phyloP scores from a whole-genome alignment of 1,140 invertebrate genomes.

The Uloborus diversus region DNA sequence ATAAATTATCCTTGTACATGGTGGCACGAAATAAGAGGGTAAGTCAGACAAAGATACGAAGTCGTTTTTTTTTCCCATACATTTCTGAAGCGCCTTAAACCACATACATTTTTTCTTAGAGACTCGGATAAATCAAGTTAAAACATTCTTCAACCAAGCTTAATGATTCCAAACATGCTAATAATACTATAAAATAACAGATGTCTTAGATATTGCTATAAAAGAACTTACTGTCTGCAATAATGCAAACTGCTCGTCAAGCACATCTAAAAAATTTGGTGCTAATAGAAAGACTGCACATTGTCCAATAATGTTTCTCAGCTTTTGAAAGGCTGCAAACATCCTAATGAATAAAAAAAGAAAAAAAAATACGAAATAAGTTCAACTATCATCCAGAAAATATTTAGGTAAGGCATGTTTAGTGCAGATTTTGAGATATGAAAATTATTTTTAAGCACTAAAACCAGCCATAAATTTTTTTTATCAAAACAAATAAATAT shows the following conservation, averaged over 20 bases:
- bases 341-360: conserved; percentile 14
- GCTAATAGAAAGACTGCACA: conserved; percentile 40
- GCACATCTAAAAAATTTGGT: conserved; percentile 24
- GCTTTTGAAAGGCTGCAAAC: conserved; percentile 30
- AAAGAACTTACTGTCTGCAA: conserved; percentile 41
- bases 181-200: too few relatives aligned
- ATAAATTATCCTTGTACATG: too few relatives aligned
- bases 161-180: too few relatives aligned
- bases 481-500: not conserved
- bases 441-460: not conserved
- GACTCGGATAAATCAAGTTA: too few relatives aligned
- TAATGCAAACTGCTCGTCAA: conserved; percentile 40
- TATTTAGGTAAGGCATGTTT: not conserved
- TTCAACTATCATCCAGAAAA: not conserved
- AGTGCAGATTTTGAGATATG: not conserved
- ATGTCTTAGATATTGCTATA: too few relatives aligned
- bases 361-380: not conserved
- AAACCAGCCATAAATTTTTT: not conserved
- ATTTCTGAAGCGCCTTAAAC: too few relatives aligned
- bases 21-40: too few relatives aligned
- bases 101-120: too few relatives aligned
- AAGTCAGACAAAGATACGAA: too few relatives aligned
- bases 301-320: conserved; percentile 37
- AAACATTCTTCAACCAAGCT: too few relatives aligned
- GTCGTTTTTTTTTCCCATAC: too few relatives aligned